Percentiles rank a stretch among this genome's conserved stretches.
Evolutionary conservation across 2,797 vertebrate genomes (phyloP).

Genomic region (Gambusia yucatana): DNA sequence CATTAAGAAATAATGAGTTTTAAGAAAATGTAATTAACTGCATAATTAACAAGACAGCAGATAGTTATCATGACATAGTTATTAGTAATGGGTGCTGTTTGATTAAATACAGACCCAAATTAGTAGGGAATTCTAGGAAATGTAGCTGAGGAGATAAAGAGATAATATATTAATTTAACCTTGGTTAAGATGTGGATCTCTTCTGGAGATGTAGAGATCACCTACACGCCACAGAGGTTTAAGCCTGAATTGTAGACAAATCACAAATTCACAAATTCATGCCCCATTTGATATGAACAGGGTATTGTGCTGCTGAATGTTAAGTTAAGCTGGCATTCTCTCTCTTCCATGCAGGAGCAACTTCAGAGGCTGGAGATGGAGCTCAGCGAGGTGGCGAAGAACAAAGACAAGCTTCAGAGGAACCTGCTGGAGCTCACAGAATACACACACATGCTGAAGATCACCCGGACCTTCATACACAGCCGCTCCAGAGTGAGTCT

Average conservation of each 20-base stretch:
- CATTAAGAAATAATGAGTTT: background rate
- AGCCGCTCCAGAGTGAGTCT: slow-evolving; percentile 87
- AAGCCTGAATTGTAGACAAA: background rate
- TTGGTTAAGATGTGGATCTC: background rate
- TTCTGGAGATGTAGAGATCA: background rate
- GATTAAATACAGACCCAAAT: background rate
- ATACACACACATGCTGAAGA: slow-evolving; percentile 92
- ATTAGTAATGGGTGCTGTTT: background rate
- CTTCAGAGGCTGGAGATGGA: slow-evolving; percentile 95
- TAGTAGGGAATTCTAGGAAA: background rate
- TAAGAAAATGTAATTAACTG: background rate
- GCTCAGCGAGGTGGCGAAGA: slow-evolving; percentile 91
- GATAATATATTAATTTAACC: background rate
- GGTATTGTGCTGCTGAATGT: background rate
- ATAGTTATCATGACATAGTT: background rate
- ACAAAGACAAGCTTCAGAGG: slow-evolving; percentile 92
- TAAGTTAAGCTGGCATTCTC: slow-evolving; percentile 1
- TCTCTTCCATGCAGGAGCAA: slow-evolving; percentile 85
- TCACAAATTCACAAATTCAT: background rate
- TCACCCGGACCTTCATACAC: slow-evolving; percentile 87
- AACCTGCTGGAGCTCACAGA: slow-evolving; percentile 94
- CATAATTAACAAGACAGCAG: background rate
- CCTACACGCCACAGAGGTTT: background rate
- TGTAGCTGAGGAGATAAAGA: background rate
- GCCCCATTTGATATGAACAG: background rate